phyloP scores from a whole-genome alignment of 2,888 invertebrate species.

The Drosophila buzzatii region DNA sequence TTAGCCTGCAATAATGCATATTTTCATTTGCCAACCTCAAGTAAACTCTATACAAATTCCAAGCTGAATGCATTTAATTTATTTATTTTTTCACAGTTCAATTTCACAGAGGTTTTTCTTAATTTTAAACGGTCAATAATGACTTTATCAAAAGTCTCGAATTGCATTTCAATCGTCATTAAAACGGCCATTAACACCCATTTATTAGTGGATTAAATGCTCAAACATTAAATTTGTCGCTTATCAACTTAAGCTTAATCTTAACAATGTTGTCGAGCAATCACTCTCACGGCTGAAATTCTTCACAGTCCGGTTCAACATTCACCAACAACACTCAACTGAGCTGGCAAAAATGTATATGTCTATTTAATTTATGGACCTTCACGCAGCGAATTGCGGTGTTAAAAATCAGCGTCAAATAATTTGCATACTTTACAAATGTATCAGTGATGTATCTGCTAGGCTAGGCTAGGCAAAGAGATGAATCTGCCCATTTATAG shows the following conservation, averaged over 20 bases:
- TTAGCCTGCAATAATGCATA: neutral
- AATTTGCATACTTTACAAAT: conserved; percentile 75
- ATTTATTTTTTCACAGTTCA: neutral
- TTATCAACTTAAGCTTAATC: conserved; percentile 48
- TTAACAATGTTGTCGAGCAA: conserved; percentile 61
- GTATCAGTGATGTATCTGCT: conserved; percentile 49
- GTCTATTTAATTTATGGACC: conserved; percentile 67
- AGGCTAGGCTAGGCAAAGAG: conserved; percentile 2
- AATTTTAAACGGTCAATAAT: neutral
- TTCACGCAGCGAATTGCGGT: conserved; percentile 53
- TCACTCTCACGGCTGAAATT: conserved; percentile 59
- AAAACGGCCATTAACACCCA: conserved; percentile 15
- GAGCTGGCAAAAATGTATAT: conserved; percentile 38
- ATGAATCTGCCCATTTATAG: conserved; percentile 18
- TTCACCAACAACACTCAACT: conserved; percentile 30
- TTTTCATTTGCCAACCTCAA: neutral
- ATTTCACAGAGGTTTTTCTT: neutral
- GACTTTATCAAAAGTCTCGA: neutral
- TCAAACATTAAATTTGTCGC: conserved; percentile 13
- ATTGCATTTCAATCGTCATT: neutral
- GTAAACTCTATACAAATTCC: neutral
- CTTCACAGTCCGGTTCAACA: conserved; percentile 66
- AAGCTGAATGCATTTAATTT: neutral
- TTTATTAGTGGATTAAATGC: conserved; percentile 29
- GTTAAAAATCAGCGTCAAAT: conserved; percentile 65